A percentile compares a stretch with the other conserved stretches of the same genome.
Evolutionary conservation across 2,888 invertebrate genomes (phyloP).

Genomic region (Eilema griseolum): DNA sequence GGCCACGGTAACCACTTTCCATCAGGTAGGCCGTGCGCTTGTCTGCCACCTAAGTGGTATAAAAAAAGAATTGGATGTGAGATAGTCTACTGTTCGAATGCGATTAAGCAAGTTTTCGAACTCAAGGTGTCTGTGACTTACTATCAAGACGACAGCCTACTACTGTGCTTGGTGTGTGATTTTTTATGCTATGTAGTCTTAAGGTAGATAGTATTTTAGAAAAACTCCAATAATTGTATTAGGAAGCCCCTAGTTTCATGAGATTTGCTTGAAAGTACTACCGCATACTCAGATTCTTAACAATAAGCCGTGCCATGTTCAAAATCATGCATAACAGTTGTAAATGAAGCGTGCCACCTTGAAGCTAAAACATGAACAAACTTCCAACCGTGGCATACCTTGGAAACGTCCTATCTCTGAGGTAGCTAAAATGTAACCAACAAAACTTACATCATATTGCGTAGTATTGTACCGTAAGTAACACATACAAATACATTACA

Average conservation of each 20-base stretch:
- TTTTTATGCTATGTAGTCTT: not conserved
- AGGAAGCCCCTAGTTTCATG: not conserved
- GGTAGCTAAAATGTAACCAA: slow-evolving; percentile 90
- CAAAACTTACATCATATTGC: slow-evolving; percentile 52
- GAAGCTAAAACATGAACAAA: slow-evolving; percentile 78
- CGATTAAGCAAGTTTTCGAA: not conserved
- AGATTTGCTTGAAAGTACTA: slow-evolving; percentile 7
- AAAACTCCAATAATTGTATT: not conserved
- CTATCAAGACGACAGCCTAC: not conserved
- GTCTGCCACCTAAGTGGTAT: no score
- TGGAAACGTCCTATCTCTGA: slow-evolving; percentile 97
- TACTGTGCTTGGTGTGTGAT: not conserved
- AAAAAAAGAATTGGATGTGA: no score
- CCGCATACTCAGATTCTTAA: slow-evolving; percentile 8
- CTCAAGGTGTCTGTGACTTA: not conserved
- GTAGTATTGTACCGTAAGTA: slow-evolving; percentile 32
- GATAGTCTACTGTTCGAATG: not conserved
- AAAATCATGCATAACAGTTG: slow-evolving; percentile 72
- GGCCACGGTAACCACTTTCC: no score
- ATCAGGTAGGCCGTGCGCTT: no score
- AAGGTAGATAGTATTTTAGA: not conserved
- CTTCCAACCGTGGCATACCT: slow-evolving; percentile 89
- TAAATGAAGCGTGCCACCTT: slow-evolving; percentile 80
- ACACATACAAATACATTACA: slow-evolving; percentile 50
- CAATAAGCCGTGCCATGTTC: slow-evolving; percentile 78